Percentiles rank a stretch among this genome's conserved stretches.
Evolutionary conservation across 2,113 vertebrate genomes (phyloP).

Genomic region (Microtus pennsylvanicus): DNA sequence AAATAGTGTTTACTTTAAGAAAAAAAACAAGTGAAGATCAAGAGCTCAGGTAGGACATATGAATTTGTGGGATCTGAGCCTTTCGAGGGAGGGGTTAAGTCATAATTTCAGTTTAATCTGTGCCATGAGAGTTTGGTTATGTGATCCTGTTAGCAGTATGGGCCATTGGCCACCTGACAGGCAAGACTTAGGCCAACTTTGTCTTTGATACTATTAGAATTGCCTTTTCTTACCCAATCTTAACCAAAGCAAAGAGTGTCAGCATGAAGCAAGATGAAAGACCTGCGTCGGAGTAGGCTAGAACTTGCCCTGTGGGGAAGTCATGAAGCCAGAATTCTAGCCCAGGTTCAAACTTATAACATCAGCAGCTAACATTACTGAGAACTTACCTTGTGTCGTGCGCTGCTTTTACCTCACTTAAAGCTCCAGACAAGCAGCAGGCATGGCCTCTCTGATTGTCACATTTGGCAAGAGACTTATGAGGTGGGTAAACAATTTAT

Average conservation of each 20-base stretch:
- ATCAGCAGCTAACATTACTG: background rate
- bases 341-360: background rate
- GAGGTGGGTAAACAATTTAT: background rate
- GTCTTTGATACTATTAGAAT: background rate
- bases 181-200: background rate
- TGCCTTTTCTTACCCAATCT: background rate
- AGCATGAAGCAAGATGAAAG: background rate
- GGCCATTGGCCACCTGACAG: background rate
- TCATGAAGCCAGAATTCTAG: conserved; percentile 34
- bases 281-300: background rate
- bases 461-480: background rate
- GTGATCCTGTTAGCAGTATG: background rate
- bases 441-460: background rate
- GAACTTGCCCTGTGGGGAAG: background rate
- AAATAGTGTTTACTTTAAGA: too few species aligned
- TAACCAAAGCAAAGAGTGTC: background rate
- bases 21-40: background rate
- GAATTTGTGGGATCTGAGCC: background rate
- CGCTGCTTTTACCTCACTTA: background rate
- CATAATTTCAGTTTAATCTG: background rate
- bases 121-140: background rate
- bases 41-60: background rate
- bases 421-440: background rate
- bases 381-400: background rate
- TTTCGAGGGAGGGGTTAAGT: background rate